Evolutionary conservation across 2,113 vertebrate species (phyloP), one percentile per base, ranked within the genome.

Genomic region (Taxidea taxus): DNA sequence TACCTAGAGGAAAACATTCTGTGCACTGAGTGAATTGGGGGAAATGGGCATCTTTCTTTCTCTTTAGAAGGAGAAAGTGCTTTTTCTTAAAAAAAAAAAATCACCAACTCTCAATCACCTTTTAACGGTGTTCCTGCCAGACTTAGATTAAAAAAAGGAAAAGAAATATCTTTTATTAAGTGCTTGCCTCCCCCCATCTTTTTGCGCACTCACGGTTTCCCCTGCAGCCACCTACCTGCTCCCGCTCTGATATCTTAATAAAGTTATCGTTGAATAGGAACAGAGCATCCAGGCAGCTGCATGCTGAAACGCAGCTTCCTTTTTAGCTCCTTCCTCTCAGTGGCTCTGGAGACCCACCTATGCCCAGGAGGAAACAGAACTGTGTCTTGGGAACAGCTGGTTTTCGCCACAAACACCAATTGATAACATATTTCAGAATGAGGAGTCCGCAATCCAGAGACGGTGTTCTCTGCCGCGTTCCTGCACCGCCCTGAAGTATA

Each of bases 161-260:
- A 97, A 94, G 94, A 97, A 97, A 95, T 95, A 90, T 95, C 91
- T 97, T 97, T 97, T 97, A 98, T 98, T 97, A 98, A 97, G 96
- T 95, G 92, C 80, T 92, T 74, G n/a, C 81, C 82, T 84, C 75
- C 62, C 54, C 88, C 85, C 49, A 13, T 68, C 80, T 60, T 83
- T 95, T 72, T 70, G 81, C 75, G 81, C 34, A 29, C 81, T 96
- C 90, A 27, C 16, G 0, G 77, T 97, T 97, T 98, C 34, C 97
- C 97, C 97, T 97, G 90, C 84, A 98, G 97, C 96, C 94, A 98
- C 80, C 85, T 94, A 87, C 97, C 82, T 94, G 54, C 72, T 47
- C 92, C 1, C 4, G 39, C 77, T 90, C 94, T 97, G 97, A 96
- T 96, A 96, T 95, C 97, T 97, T 98, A 97, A 97, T 97, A 97